Percentiles rank a stretch among this genome's conserved stretches.
Conservation (phyloP, 2,797 vertebrate genomes). For the Synanceia verrucosa region DNA sequence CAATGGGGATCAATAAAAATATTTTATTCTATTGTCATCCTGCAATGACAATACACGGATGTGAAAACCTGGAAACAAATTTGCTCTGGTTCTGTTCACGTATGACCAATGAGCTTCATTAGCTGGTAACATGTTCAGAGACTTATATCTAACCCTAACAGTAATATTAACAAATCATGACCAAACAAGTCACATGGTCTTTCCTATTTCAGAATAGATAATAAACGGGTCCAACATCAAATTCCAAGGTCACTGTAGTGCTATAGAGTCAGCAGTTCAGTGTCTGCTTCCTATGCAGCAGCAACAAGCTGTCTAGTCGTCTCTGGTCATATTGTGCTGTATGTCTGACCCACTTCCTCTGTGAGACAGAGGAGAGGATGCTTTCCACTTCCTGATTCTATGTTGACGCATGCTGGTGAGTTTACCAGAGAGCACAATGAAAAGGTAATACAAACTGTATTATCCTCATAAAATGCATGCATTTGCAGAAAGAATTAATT, state of each 20-base stretch:
- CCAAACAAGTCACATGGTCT: neutral
- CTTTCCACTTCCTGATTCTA: constrained; percentile 70
- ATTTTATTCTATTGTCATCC: too few relatives aligned
- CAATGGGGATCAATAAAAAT: too few relatives aligned
- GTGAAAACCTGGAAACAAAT: neutral
- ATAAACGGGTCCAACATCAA: neutral
- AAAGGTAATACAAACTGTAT: neutral
- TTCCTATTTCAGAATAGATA: neutral
- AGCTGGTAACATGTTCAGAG: neutral
- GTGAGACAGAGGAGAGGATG: constrained; percentile 28
- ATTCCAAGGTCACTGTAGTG: neutral
- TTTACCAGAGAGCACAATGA: neutral
- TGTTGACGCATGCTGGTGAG: constrained; percentile 2
- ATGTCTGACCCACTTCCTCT: constrained; percentile 67
- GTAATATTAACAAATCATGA: neutral
- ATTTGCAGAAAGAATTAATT: neutral
- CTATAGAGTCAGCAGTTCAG: neutral
- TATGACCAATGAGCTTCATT: neutral
- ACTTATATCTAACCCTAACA: too few relatives aligned
- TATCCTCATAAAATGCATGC: neutral
- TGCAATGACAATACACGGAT: neutral
- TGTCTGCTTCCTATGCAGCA: neutral
- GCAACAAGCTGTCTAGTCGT: constrained; percentile 22
- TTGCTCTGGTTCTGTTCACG: neutral
- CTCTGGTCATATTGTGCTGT: constrained; percentile 39